Evolutionary conservation across 2,113 vertebrate species (phyloP).

Genomic region (Tyrannus savana): DNA sequence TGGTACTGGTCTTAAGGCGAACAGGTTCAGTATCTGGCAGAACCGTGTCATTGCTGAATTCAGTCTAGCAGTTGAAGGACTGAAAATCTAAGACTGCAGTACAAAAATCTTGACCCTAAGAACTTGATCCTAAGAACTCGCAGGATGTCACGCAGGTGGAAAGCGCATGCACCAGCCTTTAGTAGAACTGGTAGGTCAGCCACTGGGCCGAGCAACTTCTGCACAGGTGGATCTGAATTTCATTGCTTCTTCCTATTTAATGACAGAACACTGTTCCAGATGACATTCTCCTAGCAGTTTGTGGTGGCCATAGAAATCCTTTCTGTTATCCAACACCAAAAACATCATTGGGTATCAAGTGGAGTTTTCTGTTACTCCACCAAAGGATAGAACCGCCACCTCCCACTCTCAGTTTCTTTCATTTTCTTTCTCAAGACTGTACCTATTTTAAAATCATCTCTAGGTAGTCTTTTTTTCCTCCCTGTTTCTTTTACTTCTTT

Average conservation of each 20-base stretch:
- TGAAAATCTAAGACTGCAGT: not conserved
- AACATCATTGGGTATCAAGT: not conserved
- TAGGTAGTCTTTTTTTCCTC: not conserved
- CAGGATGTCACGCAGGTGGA: rapidly evolving
- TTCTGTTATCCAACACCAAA: not conserved
- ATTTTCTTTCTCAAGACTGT: not conserved
- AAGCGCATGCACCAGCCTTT: rapidly evolving
- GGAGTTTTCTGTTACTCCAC: not conserved
- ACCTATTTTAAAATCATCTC: not conserved
- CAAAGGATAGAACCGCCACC: not conserved
- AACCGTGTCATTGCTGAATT: not conserved
- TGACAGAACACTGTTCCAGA: not conserved
- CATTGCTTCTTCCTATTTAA: not conserved
- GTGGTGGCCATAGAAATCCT: not conserved
- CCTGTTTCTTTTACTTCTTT: not conserved
- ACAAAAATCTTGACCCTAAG: not conserved
- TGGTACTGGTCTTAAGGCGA: not conserved
- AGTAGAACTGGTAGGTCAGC: not conserved
- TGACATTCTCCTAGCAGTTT: not conserved
- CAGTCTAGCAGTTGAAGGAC: not conserved
- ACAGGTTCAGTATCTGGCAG: not conserved
- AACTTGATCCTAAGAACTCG: not conserved
- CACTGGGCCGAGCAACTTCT: not conserved
- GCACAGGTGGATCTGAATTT: not conserved
- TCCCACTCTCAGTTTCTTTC: too few species aligned